A percentile compares a stretch with the other conserved stretches of the same genome.
Evolutionary conservation across 2,113 vertebrate genomes (phyloP).

Genomic region (Penelope pileata): DNA sequence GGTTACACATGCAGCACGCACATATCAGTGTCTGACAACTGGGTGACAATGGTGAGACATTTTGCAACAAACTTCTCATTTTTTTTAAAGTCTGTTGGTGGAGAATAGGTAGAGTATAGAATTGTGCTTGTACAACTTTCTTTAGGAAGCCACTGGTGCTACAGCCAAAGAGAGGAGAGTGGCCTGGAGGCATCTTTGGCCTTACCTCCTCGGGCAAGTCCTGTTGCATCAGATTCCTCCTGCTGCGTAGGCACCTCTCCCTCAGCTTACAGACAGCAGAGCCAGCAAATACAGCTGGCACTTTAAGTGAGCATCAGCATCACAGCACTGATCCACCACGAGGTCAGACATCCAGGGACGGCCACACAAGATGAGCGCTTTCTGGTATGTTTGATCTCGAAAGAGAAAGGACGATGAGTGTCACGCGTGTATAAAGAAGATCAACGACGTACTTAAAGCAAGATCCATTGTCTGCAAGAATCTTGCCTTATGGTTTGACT

Average conservation of each 20-base stretch:
- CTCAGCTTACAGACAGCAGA: background rate
- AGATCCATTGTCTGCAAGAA: background rate
- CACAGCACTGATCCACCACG: background rate
- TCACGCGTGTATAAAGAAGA: too few relatives aligned
- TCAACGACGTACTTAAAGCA: background rate
- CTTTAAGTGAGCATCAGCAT: background rate
- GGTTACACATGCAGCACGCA: too few relatives aligned
- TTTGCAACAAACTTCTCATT: background rate
- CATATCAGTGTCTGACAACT: too few relatives aligned
- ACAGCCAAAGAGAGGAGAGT: background rate
- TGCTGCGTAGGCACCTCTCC: background rate
- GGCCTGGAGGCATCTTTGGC: background rate
- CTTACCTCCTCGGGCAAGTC: background rate
- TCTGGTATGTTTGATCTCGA: background rate
- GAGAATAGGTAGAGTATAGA: background rate
- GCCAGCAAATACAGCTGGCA: background rate
- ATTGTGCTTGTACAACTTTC: background rate
- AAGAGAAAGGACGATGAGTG: background rate
- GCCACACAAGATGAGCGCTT: background rate
- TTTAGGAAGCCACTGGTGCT: background rate
- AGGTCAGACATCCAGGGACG: background rate
- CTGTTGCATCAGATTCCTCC: background rate
- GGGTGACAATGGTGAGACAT: background rate
- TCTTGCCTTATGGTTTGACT: background rate
- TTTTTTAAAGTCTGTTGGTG: background rate